Conservation (phyloP, 1,140 invertebrate species). For the Holcopasites calliopsidis region DNA sequence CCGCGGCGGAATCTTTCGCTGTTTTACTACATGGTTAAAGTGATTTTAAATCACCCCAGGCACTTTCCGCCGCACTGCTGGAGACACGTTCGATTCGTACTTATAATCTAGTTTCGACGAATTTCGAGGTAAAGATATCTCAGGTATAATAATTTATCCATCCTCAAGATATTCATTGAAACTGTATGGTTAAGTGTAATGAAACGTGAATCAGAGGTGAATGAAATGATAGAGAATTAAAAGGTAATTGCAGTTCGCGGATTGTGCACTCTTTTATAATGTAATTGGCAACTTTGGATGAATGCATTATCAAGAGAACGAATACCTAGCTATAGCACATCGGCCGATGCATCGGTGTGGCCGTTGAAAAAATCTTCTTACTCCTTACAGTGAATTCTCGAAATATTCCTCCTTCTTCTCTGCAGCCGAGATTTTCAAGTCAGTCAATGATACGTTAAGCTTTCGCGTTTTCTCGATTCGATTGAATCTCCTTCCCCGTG, state of each 20-base stretch:
- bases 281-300: too few relatives aligned
- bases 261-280: neutral
- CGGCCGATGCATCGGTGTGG: too few relatives aligned
- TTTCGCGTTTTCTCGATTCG: slow-evolving; percentile 2
- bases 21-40: slow-evolving; percentile 41
- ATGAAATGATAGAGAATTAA: neutral
- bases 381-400: neutral
- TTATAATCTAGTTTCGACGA: too few relatives aligned
- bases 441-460: neutral
- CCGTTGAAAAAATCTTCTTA: too few relatives aligned
- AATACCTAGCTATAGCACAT: too few relatives aligned
- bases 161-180: too few relatives aligned
- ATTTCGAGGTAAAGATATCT: too few relatives aligned
- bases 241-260: neutral
- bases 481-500: neutral
- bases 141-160: too few relatives aligned
- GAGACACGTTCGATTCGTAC: too few relatives aligned
- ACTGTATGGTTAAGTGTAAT: too few relatives aligned
- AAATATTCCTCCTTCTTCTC: neutral
- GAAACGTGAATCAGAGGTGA: neutral
- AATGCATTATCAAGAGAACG: too few relatives aligned
- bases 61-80: slow-evolving; percentile 8
- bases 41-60: slow-evolving; percentile 39
- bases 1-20: neutral
- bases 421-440: neutral